These are phyloP conservation scores for Prolemur simus DNA, from an alignment of 2,113 vertebrate genomes.

Conservation along the genomic window DNA sequence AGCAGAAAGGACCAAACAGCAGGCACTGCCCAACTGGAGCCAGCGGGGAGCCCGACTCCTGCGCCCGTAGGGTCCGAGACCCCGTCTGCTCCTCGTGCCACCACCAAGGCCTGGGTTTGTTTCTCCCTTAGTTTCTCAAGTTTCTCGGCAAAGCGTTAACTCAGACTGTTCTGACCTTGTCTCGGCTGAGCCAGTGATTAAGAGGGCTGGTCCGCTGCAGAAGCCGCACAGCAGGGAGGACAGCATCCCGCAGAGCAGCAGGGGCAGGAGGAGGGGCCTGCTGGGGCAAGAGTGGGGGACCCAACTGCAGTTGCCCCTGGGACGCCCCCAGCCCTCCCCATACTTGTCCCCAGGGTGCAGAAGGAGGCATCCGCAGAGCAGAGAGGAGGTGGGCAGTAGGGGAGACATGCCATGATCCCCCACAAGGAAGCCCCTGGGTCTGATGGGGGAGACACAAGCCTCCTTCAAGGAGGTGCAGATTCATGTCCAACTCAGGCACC, in stretches of 20 bases:
- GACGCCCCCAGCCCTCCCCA: not conserved
- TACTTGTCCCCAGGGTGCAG: not conserved
- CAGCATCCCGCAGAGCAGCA: not conserved
- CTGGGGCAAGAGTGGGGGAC: not conserved
- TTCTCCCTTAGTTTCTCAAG: conserved; percentile 44
- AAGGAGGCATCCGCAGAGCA: not conserved
- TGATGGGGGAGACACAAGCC: not conserved
- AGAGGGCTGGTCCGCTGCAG: not conserved
- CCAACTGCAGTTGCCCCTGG: not conserved
- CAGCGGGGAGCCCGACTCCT: not conserved
- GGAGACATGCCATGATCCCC: accelerated
- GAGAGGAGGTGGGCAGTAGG: not conserved
- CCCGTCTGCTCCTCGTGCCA: not conserved
- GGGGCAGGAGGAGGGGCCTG: not conserved
- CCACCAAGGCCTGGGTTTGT: not conserved
- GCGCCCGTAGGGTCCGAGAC: not conserved
- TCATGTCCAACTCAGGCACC: not conserved
- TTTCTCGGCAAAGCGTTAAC: conserved; percentile 50
- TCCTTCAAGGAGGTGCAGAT: not conserved
- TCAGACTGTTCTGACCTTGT: conserved; percentile 29
- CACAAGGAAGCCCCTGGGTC: not conserved
- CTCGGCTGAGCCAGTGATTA: not conserved
- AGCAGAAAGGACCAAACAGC: not conserved
- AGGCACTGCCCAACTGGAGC: not conserved
- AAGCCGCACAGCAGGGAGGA: not conserved